Conservation (phyloP, 2,113 vertebrate genomes). For the Suricata suricatta region DNA sequence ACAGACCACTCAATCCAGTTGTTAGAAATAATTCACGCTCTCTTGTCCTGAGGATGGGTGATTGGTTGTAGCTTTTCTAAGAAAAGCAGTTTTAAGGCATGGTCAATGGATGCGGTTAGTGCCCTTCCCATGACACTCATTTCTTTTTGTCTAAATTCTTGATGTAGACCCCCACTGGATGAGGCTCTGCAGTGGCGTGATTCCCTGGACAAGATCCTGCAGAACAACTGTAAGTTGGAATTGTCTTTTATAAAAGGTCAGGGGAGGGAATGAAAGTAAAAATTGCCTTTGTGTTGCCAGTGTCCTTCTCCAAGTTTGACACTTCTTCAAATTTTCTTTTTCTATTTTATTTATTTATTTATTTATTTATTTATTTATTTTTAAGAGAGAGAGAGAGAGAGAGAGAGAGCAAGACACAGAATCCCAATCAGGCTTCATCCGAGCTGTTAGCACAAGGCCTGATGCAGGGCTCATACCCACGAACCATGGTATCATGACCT, state of each 20-base stretch:
- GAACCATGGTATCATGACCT: too few relatives aligned
- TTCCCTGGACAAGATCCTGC: constrained; percentile 93
- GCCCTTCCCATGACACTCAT: background rate
- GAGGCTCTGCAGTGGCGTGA: constrained; percentile 94
- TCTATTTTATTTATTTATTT: too few relatives aligned
- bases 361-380: too few relatives aligned
- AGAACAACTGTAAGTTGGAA: constrained; percentile 90
- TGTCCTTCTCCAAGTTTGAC: background rate
- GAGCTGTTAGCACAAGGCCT: too few relatives aligned
- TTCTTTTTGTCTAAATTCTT: constrained; percentile 26
- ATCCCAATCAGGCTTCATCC: too few relatives aligned
- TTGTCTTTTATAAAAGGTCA: background rate
- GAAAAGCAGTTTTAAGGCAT: background rate
- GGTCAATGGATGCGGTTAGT: background rate
- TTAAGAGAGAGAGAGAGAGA: too few relatives aligned
- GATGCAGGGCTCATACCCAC: too few relatives aligned
- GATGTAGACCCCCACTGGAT: constrained; percentile 88
- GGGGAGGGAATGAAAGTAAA: background rate
- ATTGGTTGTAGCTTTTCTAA: background rate
- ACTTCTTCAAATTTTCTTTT: background rate
- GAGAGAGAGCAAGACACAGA: too few relatives aligned
- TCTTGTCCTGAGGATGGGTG: background rate
- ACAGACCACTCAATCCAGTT: background rate
- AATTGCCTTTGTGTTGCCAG: background rate
- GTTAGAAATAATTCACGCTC: background rate